A percentile compares a stretch with the other conserved stretches of the same genome.
These are phyloP conservation scores for Eurois occulta DNA, from an alignment of 2,888 invertebrate genomes.

Conservation along the genomic window DNA sequence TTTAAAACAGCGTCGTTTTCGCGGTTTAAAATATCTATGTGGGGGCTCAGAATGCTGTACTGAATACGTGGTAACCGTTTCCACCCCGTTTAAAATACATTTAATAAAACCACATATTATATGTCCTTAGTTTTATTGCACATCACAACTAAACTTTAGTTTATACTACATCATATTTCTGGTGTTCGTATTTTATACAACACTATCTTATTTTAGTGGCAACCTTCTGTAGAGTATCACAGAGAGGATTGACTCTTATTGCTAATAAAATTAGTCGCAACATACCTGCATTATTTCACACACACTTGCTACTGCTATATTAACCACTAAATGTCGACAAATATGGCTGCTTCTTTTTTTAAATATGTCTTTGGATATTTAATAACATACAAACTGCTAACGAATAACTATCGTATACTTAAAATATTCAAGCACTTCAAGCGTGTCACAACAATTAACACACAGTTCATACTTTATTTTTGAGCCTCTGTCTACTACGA, in stretches of 20 bases:
- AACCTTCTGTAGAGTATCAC: background rate
- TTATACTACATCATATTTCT: background rate
- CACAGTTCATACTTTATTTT: background rate
- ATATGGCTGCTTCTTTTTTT: conserved; percentile 24
- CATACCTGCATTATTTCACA: background rate
- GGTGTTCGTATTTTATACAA: background rate
- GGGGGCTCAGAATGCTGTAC: too few species aligned
- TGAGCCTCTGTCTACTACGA: background rate
- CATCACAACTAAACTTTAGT: background rate
- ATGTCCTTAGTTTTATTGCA: conserved; percentile 31
- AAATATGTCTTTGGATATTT: conserved; percentile 28
- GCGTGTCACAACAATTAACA: background rate
- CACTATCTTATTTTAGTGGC: conserved; percentile 2
- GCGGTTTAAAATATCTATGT: too few species aligned
- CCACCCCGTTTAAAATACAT: background rate
- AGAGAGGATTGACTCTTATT: conserved; percentile 8
- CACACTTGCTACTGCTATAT: conserved; percentile 1
- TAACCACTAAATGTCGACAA: background rate
- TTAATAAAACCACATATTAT: conserved; percentile 37
- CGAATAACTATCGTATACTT: background rate
- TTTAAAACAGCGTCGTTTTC: too few species aligned
- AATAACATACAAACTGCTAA: background rate
- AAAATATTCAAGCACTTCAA: background rate
- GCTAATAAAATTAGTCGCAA: background rate
- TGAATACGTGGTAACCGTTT: too few species aligned